Base-by-base conservation (phyloP, 1,140 invertebrate species). In the Pseudomyrmex pallidus region DNA sequence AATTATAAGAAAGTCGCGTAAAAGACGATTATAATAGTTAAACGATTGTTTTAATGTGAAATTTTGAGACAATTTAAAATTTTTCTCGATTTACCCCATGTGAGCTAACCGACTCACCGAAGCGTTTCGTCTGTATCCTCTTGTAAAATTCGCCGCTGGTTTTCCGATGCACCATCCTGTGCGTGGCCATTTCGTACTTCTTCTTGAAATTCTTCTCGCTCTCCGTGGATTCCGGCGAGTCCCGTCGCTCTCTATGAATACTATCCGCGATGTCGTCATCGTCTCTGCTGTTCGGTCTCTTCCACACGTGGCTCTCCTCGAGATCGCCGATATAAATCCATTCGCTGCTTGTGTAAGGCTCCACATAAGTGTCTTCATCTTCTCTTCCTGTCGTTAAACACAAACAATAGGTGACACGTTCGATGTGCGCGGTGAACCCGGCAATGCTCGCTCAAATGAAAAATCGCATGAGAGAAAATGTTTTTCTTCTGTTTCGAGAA, bases 131-230 rank as follows among this genome's bases (percentile, higher is more conserved):
- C 15, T 97, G 96, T 87, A 98, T 96, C 82, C 98, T 95, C 91
- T 97, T 96, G 90, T 98, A 98, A 96, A 98, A 97, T 94, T 99
- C 98, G 15, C 98, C 96, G 89, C 97, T 98, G n/a, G 97, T 98
- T 92, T 98, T 98, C 77, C 98, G 95, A 93, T 99, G 98, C 0
- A 99, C 97, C 94, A 99, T 97, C 62, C 98, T 95, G 93, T 98
- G 98, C 7, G 98, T 97, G 54, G 98, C 96, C 9, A 97, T 96
- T 86, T 98, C 97, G 91, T 98, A 98, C 82, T 97, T 96, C 91
- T 97, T 97, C 73, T 96, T 95, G 92, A 99, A 99, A 85, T 97
- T 97, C 83, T 96, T 96, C 91, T 99, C 98, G 1, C 97, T 98
- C 70, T 97, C 96, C 0, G 98, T 99, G 1, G 97, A 98, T 64